A percentile compares a stretch with the other conserved stretches of the same genome.
These are phyloP conservation scores for Dinothrombium tinctorium DNA, from an alignment of 1,140 invertebrate species.

Conservation along the genomic window DNA sequence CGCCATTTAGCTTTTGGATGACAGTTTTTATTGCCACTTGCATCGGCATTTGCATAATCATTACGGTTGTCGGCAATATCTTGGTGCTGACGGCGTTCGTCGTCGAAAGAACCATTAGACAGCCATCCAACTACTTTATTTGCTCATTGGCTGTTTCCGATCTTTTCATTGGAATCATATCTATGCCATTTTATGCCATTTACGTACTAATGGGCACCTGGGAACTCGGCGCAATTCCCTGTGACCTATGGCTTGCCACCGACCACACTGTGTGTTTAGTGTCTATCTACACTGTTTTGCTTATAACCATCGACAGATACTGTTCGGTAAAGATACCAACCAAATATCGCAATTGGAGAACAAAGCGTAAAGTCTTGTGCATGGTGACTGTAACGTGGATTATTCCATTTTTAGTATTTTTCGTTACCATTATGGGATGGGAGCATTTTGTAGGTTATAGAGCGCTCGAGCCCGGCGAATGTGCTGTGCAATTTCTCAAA, in stretches of 20 bases:
- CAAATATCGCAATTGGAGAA: constrained; percentile 87
- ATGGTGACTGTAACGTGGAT: constrained; percentile 79
- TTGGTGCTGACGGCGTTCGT: constrained; percentile 87
- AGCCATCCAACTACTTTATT: constrained; percentile 98
- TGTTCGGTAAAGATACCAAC: constrained; percentile 98
- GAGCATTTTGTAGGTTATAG: constrained; percentile 84
- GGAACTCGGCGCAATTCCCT: constrained; percentile 83
- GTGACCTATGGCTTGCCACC: constrained; percentile 94
- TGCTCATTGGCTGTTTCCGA: constrained; percentile 93
- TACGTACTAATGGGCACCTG: constrained; percentile 62
- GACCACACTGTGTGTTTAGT: constrained; percentile 98
- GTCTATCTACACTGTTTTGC: constrained; percentile 93
- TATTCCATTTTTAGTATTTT: constrained; percentile 83
- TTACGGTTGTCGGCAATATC: constrained; percentile 85
- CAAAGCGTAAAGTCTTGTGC: constrained; percentile 67
- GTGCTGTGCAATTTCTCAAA: constrained; percentile 91
- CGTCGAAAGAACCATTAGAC: constrained; percentile 83
- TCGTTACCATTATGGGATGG: constrained; percentile 97
- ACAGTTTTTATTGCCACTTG: constrained; percentile 73
- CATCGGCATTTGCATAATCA: constrained; percentile 59
- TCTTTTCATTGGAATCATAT: constrained; percentile 69
- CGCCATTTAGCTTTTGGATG: constrained; percentile 71
- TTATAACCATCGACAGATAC: constrained; percentile 95
- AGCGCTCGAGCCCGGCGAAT: constrained; percentile 61
- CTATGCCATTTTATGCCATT: constrained; percentile 45